Base-by-base conservation (phyloP, 2,888 invertebrate genomes). In the Synergus laeviventris region DNA sequence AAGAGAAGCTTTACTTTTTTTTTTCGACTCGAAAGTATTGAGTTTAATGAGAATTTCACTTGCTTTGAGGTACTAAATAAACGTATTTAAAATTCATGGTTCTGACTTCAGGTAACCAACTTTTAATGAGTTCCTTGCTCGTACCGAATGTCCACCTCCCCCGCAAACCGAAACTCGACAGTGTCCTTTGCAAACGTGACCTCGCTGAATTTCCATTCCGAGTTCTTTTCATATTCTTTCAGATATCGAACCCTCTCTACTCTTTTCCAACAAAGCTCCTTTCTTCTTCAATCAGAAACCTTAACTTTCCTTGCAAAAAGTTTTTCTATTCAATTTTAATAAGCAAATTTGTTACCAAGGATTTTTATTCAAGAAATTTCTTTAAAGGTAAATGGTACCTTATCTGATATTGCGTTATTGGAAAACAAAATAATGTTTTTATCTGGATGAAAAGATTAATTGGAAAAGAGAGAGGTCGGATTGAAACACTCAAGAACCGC, bases 91-190 rank as follows among this genome's bases (percentile, higher is more conserved):
- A 76, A 54, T 64, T 73, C 61, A 61, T 21, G 66, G 59, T 60
- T 42, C 59, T 54, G 73, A 54, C 45, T 75, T 64, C 54, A 54
- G 76, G 56, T 66, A 78, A 54, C 74, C 74, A 66, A 66, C 66
- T 76, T 80, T 81, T 76, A 61, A 54, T 74, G 62, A 77, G 74
- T 79, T 77, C 77, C 38, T 75, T 36, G 38, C 49, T 66, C 36
- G 54, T 54, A 61, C 66, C 73, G 64, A 76, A 76, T 73, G 70
- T 62, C 76, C 75, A 74, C 79, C 75, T 81, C 76, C 59, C 74
- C 75, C 74, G 61, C 75, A 59, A 78, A 79, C 75, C 80, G 78
- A 75, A 79, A 76, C 59, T 79, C 77, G 75, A 79, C 73, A 60
- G 73, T 75, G 59, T 74, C 73, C 70, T 45, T 73, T 75, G 39